These are phyloP conservation scores for Artibeus jamaicensis DNA, from an alignment of 2,797 vertebrate genomes.

Conservation along the genomic window DNA sequence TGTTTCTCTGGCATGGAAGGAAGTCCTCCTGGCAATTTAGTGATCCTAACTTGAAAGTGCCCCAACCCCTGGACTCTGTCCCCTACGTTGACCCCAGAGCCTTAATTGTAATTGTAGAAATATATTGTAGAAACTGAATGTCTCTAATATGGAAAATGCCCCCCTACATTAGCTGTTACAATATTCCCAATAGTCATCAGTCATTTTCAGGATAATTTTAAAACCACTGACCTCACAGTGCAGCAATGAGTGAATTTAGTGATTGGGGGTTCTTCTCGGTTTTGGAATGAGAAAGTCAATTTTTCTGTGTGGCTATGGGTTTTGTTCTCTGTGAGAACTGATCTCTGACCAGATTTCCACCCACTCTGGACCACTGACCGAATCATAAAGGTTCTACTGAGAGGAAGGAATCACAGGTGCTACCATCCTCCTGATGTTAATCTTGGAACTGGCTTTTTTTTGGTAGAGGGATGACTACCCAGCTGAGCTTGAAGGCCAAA, in stretches of 20 bases:
- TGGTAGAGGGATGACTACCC: too few relatives aligned
- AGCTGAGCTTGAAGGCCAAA: neutral
- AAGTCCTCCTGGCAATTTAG: neutral
- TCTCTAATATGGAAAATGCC: neutral
- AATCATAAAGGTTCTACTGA: neutral
- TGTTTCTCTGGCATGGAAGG: neutral
- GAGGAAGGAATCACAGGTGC: neutral
- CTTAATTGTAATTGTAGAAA: neutral
- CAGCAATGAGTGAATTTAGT: neutral
- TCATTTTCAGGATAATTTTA: neutral
- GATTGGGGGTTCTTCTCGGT: neutral
- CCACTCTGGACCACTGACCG: neutral
- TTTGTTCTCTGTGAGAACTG: neutral
- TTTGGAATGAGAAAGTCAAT: neutral
- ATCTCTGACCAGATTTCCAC: neutral
- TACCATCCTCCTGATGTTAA: neutral
- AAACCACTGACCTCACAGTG: neutral
- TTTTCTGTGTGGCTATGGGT: neutral
- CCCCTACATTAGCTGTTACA: neutral
- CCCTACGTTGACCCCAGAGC: neutral
- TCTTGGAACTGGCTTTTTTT: neutral
- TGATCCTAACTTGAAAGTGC: neutral
- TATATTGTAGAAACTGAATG: neutral
- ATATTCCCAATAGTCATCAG: neutral
- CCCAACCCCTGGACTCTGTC: neutral